Conservation (phyloP, 1,140 invertebrate species). For the Bombus sibiricus region DNA sequence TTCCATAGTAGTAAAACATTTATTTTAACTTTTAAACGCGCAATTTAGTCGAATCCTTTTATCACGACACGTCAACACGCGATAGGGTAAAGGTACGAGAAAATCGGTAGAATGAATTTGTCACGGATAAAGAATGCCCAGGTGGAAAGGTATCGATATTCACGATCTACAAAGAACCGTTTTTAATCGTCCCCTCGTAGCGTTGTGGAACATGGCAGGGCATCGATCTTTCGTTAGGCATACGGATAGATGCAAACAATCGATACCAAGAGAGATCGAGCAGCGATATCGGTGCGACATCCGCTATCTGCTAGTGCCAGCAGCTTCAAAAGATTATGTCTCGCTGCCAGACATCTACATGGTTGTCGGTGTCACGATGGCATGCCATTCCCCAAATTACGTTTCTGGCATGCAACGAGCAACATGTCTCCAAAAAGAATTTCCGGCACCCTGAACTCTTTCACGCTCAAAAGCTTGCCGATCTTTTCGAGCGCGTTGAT, state of each 20-base stretch:
- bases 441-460: conserved; percentile 17
- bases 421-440: conserved; percentile 19
- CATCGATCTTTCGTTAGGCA: conserved; percentile 24
- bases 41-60: not conserved
- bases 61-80: too few species aligned
- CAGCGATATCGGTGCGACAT: conserved; percentile 48
- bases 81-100: not conserved
- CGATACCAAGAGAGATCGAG: conserved; percentile 17
- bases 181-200: conserved; percentile 38
- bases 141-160: conserved; percentile 3
- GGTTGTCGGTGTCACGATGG: conserved; percentile 13
- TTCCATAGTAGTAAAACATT: not conserved
- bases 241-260: conserved; percentile 28
- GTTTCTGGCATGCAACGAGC: conserved; percentile 32
- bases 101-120: conserved; percentile 28
- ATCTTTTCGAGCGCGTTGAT: not conserved
- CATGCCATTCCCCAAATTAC: conserved; percentile 46
- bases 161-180: not conserved
- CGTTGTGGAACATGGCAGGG: conserved; percentile 9
- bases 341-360: conserved; percentile 34
- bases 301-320: conserved; percentile 45
- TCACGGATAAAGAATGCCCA: not conserved
- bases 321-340: conserved; percentile 64
- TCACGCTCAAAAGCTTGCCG: conserved; percentile 8
- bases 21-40: not conserved